Evolutionary conservation across 1,140 invertebrate genomes (phyloP).

Genomic region (silkworm (Bombyx mori)): DNA sequence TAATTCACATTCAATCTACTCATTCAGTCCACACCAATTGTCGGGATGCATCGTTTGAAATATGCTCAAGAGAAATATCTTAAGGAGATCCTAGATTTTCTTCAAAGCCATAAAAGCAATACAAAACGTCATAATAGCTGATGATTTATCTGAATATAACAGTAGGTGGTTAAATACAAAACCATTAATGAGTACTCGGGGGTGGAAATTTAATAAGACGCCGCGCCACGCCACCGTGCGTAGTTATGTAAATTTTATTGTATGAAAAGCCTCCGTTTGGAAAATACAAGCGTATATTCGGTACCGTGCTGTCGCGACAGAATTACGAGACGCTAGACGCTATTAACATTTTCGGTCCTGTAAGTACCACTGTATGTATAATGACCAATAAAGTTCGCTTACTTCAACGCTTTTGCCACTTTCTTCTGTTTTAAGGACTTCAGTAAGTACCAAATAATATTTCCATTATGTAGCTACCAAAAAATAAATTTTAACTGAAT

Average conservation of each 20-base stretch:
- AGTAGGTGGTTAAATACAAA: constrained; percentile 45
- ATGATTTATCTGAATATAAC: constrained; percentile 56
- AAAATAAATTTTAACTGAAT: too few species aligned
- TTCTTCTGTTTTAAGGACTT: too few species aligned
- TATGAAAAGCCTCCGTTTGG: constrained; percentile 46
- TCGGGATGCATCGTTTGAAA: too few species aligned
- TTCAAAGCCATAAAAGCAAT: not conserved
- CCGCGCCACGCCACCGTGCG: constrained; percentile 40
- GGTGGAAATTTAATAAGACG: constrained; percentile 61
- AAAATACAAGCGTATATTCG: constrained; percentile 28
- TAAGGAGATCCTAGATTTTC: too few species aligned
- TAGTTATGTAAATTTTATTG: constrained; percentile 70
- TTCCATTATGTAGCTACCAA: too few species aligned
- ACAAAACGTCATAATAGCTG: constrained; percentile 33
- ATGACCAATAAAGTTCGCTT: too few species aligned
- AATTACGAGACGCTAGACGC: not conserved
- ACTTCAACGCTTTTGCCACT: too few species aligned
- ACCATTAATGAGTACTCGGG: constrained; percentile 66
- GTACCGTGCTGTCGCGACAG: not conserved
- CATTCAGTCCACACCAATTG: too few species aligned
- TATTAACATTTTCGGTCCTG: not conserved
- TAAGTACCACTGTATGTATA: too few species aligned
- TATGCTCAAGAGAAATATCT: too few species aligned
- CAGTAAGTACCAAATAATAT: too few species aligned
- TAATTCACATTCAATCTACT: too few species aligned